Conservation (phyloP, 2,113 vertebrate species). For the Spea multiplicata region DNA sequence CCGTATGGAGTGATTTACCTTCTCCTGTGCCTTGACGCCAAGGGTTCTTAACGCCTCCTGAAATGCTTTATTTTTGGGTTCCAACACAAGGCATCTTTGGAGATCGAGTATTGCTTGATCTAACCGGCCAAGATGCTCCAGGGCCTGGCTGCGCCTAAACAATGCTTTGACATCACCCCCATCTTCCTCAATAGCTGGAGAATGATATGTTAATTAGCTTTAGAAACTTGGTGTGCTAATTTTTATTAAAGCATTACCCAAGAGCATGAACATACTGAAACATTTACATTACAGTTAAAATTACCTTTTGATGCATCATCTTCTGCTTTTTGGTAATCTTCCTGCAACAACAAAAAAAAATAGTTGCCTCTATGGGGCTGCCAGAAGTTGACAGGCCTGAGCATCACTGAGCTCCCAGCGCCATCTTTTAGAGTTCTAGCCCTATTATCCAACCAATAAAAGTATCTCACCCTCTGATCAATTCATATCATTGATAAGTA, state of each 20-base stretch:
- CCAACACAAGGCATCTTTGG: slow-evolving; percentile 83
- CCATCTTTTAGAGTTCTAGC: too few species aligned
- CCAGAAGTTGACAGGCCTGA: too few species aligned
- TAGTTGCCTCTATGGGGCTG: too few species aligned
- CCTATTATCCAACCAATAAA: too few species aligned
- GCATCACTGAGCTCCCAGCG: too few species aligned
- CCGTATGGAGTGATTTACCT: slow-evolving; percentile 62
- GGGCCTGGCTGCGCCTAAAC: slow-evolving; percentile 89
- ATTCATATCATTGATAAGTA: neutral
- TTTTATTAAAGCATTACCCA: neutral
- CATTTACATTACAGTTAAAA: neutral
- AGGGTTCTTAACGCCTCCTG: slow-evolving; percentile 84
- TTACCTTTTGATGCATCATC: slow-evolving; percentile 84
- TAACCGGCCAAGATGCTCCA: slow-evolving; percentile 80
- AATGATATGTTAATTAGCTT: neutral
- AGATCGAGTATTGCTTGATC: slow-evolving; percentile 87
- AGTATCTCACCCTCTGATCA: too few species aligned
- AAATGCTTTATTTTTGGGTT: slow-evolving; percentile 92
- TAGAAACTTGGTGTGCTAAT: too few species aligned
- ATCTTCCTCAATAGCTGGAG: slow-evolving; percentile 80
- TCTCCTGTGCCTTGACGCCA: slow-evolving; percentile 84
- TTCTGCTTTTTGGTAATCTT: slow-evolving; percentile 82
- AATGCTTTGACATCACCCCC: slow-evolving; percentile 88
- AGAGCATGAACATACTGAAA: neutral
- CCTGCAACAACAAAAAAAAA: slow-evolving; percentile 57